These are phyloP conservation scores for Acromyrmex heyeri DNA, from an alignment of 1,140 invertebrate species.

Conservation along the genomic window DNA sequence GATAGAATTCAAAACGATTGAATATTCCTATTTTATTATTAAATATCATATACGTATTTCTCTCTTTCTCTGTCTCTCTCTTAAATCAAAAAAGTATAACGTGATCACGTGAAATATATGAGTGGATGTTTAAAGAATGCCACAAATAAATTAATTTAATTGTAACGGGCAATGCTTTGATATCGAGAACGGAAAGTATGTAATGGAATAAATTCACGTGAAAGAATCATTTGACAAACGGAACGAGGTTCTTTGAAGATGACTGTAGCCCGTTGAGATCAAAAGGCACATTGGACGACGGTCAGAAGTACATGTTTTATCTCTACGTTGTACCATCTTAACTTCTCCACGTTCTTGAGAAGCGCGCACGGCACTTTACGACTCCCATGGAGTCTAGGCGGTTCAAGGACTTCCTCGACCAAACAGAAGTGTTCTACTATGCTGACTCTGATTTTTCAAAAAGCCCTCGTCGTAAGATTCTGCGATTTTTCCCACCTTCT, in stretches of 20 bases:
- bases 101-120: background rate
- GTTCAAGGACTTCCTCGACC: constrained; percentile 64
- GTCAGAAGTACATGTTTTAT: constrained; percentile 71
- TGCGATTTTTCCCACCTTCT: constrained; percentile 46
- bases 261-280: constrained; percentile 47
- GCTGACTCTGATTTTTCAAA: constrained; percentile 65
- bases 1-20: background rate
- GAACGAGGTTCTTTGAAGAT: constrained; percentile 52
- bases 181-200: background rate
- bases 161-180: background rate
- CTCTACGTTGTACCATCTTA: constrained; percentile 64
- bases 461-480: constrained; percentile 35
- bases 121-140: constrained; percentile 4
- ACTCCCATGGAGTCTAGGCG: constrained; percentile 54
- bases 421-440: constrained; percentile 43
- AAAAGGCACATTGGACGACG: constrained; percentile 47
- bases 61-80: background rate
- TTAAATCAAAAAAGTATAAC: background rate
- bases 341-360: constrained; percentile 52
- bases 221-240: constrained; percentile 54
- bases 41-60: background rate
- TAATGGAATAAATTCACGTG: constrained; percentile 39
- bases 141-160: constrained; percentile 40
- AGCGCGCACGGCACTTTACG: constrained; percentile 63
- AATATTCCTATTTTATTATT: background rate